Evolutionary conservation across 2,113 vertebrate genomes (phyloP).

Genomic region (Callithrix jacchus): DNA sequence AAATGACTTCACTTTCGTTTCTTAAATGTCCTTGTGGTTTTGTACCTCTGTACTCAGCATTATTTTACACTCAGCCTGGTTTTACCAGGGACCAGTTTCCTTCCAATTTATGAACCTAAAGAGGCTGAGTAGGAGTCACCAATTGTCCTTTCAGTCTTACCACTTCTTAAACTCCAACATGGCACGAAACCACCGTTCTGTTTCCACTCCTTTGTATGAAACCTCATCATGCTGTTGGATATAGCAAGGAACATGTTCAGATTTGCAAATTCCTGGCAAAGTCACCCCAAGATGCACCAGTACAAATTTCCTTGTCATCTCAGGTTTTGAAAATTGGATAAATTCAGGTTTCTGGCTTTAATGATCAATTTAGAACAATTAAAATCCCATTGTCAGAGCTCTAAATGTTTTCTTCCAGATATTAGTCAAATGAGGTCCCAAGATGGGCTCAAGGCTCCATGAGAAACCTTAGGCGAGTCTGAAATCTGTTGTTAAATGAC

Average conservation of each 20-base stretch:
- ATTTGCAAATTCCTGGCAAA: background rate
- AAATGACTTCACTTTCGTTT: background rate
- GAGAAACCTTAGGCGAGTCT: background rate
- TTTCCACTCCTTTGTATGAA: fast-evolving
- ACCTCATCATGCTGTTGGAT: fast-evolving
- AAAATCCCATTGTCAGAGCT: background rate
- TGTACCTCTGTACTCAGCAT: fast-evolving
- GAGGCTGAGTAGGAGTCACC: background rate
- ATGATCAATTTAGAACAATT: background rate
- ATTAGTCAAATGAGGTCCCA: no score
- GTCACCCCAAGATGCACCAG: fast-evolving
- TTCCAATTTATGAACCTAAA: background rate
- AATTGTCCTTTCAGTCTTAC: background rate
- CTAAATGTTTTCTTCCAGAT: background rate
- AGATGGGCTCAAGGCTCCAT: fast-evolving
- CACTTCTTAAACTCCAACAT: background rate
- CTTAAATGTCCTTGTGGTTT: no score
- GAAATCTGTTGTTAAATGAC: background rate
- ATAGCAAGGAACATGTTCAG: background rate
- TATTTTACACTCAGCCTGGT: background rate
- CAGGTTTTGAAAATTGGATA: slow-evolving; percentile 37
- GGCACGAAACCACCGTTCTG: background rate
- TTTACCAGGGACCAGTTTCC: background rate
- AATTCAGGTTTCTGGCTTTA: background rate
- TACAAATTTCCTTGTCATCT: background rate